A percentile compares a stretch with the other conserved stretches of the same genome.
Evolutionary conservation across 2,113 vertebrate genomes (phyloP).

Genomic region (Channa maculata): DNA sequence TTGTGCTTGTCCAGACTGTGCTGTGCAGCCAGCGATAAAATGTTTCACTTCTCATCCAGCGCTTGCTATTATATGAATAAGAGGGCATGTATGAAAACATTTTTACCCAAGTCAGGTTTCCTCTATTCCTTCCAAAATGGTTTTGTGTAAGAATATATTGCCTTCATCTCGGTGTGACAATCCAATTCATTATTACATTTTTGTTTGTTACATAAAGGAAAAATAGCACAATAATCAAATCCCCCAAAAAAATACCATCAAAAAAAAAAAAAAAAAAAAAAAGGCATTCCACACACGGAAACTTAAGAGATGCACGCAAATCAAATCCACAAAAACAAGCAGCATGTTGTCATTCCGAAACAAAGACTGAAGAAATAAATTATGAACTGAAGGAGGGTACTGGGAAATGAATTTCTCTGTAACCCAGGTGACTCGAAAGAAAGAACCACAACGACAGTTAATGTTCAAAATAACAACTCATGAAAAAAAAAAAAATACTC

Average conservation of each 20-base stretch:
- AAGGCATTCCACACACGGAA: conserved; percentile 55
- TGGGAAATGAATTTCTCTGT: conserved; percentile 66
- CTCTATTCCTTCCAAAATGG: conserved; percentile 3
- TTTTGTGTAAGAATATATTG: conserved; percentile 27
- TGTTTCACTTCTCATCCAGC: conserved; percentile 46
- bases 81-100: conserved; percentile 48
- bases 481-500: conserved; percentile 59
- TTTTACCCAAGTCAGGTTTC: conserved; percentile 38
- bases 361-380: conserved; percentile 59
- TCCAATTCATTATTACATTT: conserved; percentile 76
- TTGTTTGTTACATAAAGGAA: conserved; percentile 53
- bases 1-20: conserved; percentile 50
- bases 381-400: conserved; percentile 64
- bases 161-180: conserved; percentile 36
- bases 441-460: conserved; percentile 58
- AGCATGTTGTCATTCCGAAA: conserved; percentile 66
- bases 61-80: conserved; percentile 56
- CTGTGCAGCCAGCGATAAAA: conserved; percentile 54
- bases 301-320: conserved; percentile 44
- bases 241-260: conserved; percentile 38
- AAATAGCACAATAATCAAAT: conserved; percentile 40
- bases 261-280: conserved; percentile 30
- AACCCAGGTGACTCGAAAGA: conserved; percentile 72
- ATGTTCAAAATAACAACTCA: conserved; percentile 71
- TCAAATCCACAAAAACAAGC: conserved; percentile 53